These are phyloP conservation scores for Lottia gigantea DNA, from an alignment of 2,888 invertebrate species.

Conservation along the genomic window DNA sequence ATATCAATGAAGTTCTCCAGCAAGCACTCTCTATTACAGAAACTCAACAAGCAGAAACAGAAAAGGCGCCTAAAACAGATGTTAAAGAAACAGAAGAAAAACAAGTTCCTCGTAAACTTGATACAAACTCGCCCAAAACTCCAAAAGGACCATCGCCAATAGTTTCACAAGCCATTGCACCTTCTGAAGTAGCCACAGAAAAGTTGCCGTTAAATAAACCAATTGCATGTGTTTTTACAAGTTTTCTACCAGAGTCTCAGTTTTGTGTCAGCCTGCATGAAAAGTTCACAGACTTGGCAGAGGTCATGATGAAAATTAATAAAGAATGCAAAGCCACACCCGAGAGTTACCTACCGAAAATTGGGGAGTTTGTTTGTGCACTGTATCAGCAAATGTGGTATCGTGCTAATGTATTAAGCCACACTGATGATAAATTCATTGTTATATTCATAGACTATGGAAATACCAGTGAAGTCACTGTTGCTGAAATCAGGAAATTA, in stretches of 20 bases:
- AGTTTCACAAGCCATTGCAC: neutral
- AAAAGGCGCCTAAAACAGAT: neutral
- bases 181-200: neutral
- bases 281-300: neutral
- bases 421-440: conserved; percentile 29
- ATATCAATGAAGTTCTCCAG: neutral
- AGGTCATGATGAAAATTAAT: neutral
- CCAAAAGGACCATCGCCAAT: no score
- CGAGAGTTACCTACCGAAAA: conserved; percentile 12
- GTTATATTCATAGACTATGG: conserved; percentile 64
- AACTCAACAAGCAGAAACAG: neutral
- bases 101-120: no score
- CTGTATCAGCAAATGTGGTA: conserved; percentile 50
- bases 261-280: neutral
- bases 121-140: no score
- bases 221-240: neutral
- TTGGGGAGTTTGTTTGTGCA: conserved; percentile 39
- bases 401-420: conserved; percentile 43
- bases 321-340: neutral
- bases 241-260: neutral
- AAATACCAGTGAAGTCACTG: conserved; percentile 40
- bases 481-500: conserved; percentile 32
- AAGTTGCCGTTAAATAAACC: no score
- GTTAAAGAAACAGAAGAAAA: no score
- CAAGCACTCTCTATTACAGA: neutral